Evolutionary conservation across 2,113 vertebrate genomes (phyloP).

Genomic region (Seriola rivoliana): DNA sequence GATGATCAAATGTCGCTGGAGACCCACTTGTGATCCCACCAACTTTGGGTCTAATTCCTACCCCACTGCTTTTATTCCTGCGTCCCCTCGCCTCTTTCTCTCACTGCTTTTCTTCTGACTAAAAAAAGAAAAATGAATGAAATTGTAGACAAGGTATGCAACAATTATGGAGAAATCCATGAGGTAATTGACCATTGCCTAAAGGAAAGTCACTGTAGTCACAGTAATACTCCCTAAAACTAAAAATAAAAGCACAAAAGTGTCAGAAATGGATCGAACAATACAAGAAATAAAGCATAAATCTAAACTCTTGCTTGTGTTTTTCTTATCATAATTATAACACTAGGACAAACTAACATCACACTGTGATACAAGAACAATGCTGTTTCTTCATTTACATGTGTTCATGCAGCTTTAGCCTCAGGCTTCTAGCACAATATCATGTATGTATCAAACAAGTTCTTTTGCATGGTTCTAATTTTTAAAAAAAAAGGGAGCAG

Average conservation of each 20-base stretch:
- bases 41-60: constrained; percentile 31
- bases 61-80: constrained; percentile 32
- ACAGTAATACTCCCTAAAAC: neutral
- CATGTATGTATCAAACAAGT: neutral
- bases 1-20: constrained; percentile 28
- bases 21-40: constrained; percentile 9
- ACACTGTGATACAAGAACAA: neutral
- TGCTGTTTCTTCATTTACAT: neutral
- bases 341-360: neutral
- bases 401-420: neutral
- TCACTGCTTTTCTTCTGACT: constrained; percentile 27
- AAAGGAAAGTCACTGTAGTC: neutral
- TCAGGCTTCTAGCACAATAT: neutral
- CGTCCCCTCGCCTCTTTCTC: constrained; percentile 22
- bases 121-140: constrained; percentile 38
- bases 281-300: neutral
- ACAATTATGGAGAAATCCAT: constrained; percentile 50
- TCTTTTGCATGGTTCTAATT: neutral
- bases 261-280: neutral
- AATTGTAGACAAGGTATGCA: constrained; percentile 26
- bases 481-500: neutral
- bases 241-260: neutral
- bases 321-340: too few relatives aligned
- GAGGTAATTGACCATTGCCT: constrained; percentile 51
- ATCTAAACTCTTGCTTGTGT: neutral